Percentiles rank a stretch among this genome's conserved stretches.
These are phyloP conservation scores for Melozone crissalis DNA, from an alignment of 2,113 vertebrate species.

Conservation along the genomic window DNA sequence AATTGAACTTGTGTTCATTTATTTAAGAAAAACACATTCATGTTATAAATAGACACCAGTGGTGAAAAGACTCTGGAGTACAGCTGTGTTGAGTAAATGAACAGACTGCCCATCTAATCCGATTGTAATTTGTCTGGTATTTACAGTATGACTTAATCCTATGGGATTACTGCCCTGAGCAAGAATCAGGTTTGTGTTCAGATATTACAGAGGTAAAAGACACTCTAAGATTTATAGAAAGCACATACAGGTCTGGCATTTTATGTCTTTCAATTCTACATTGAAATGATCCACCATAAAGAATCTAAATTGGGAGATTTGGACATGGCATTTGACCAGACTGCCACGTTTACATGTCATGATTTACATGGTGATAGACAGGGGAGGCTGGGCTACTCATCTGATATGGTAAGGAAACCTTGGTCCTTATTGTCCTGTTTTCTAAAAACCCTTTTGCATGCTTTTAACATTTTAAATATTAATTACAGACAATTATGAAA, in stretches of 20 bases:
- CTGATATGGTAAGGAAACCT: not conserved
- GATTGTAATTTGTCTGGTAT: slow-evolving; percentile 55
- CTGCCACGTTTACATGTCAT: not conserved
- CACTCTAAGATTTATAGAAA: not conserved
- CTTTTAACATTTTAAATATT: not conserved
- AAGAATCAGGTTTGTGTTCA: not conserved
- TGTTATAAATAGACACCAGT: not conserved
- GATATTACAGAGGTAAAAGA: not conserved
- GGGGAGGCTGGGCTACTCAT: not conserved
- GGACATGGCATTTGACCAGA: not conserved
- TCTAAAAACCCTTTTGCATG: not conserved
- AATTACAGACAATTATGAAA: not conserved
- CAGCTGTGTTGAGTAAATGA: slow-evolving; percentile 47
- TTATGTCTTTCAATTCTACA: not conserved
- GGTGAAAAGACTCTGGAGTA: not conserved
- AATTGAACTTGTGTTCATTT: not conserved
- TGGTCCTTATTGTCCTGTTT: not conserved
- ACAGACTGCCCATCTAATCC: slow-evolving; percentile 43
- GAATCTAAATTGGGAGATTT: not conserved
- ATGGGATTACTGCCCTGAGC: not conserved
- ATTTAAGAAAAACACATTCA: not conserved
- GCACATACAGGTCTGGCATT: not conserved
- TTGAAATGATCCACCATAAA: not conserved
- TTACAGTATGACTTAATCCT: slow-evolving; percentile 45
- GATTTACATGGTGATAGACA: not conserved